These are phyloP conservation scores for Neopelma chrysocephalum DNA, from an alignment of 2,797 vertebrate species.

Conservation along the genomic window DNA sequence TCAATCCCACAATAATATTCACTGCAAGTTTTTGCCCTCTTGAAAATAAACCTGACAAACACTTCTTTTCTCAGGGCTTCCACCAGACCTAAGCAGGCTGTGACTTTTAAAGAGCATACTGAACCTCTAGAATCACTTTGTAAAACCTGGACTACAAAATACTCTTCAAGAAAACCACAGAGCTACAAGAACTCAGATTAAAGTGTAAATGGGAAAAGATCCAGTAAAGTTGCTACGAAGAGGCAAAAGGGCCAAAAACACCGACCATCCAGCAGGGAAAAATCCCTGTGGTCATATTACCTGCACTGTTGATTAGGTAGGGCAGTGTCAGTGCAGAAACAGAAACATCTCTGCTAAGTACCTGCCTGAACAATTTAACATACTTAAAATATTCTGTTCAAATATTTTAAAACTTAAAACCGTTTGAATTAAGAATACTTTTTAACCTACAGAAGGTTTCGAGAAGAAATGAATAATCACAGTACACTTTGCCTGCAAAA, in stretches of 20 bases:
- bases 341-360: not conserved
- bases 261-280: not conserved
- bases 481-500: not conserved
- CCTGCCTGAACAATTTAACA: not conserved
- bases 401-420: too few relatives aligned
- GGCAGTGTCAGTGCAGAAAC: not conserved
- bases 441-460: slow-evolving; percentile 11
- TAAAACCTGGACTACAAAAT: not conserved
- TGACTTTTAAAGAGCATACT: not conserved
- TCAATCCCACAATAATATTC: slow-evolving; percentile 8
- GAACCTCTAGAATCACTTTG: not conserved
- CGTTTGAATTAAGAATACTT: slow-evolving; percentile 21
- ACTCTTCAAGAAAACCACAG: not conserved
- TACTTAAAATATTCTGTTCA: not conserved
- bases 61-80: not conserved
- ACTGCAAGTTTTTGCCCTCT: not conserved
- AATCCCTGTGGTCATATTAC: not conserved
- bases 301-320: not conserved
- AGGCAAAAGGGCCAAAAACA: not conserved
- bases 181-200: not conserved
- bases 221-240: not conserved
- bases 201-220: not conserved
- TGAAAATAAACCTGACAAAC: slow-evolving; percentile 15
- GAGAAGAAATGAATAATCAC: not conserved
- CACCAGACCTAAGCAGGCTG: not conserved